phyloP scores from a whole-genome alignment of 2,113 vertebrate genomes.

The Merops nubicus region DNA sequence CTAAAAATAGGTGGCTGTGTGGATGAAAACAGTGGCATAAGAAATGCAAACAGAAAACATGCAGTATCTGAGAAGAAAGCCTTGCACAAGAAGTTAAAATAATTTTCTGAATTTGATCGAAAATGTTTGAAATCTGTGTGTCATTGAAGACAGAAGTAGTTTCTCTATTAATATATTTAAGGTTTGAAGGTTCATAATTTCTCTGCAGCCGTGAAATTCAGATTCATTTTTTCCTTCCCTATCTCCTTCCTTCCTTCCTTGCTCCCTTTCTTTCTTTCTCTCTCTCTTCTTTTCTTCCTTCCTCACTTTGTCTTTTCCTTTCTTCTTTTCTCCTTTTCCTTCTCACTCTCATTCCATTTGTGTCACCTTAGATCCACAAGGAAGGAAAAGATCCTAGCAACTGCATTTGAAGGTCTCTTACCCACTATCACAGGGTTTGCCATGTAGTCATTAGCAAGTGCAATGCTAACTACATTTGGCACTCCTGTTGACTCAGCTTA shows the following conservation, averaged over 20 bases:
- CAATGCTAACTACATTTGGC: not conserved
- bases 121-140: not conserved
- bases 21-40: not conserved
- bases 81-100: not conserved
- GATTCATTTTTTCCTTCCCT: too few species aligned
- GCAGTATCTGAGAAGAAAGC: not conserved
- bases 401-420: not conserved
- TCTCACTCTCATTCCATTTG: not conserved
- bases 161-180: not conserved
- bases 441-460: not conserved
- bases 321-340: too few species aligned
- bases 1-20: constrained; percentile 21
- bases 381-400: not conserved
- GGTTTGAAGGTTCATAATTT: not conserved
- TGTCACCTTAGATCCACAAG: not conserved
- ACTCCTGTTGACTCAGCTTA: not conserved
- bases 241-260: not conserved
- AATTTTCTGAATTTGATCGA: not conserved
- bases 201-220: not conserved
- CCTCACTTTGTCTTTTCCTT: accelerated
- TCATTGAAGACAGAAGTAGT: not conserved
- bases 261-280: not conserved
- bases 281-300: accelerated
- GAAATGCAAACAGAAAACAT: not conserved
- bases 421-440: not conserved